phyloP scores from a whole-genome alignment of 2,113 vertebrate species.

The Cyprinodon tularosa region DNA sequence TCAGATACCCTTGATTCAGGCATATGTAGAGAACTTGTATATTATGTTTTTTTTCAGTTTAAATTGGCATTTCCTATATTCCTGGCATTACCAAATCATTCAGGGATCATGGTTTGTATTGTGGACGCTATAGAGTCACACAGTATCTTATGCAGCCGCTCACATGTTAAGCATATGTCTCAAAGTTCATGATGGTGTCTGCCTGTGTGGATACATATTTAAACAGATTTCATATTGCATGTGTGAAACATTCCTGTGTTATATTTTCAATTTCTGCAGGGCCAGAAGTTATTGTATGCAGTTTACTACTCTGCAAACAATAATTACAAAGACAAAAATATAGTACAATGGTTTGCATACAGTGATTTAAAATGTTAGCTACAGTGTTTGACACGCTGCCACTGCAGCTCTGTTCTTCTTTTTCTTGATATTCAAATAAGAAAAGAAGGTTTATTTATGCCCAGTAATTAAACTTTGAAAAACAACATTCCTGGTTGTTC shows the following conservation, averaged over 20 bases:
- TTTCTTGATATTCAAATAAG: not conserved
- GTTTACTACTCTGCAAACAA: constrained; percentile 25
- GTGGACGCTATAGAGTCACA: not conserved
- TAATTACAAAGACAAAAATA: constrained; percentile 37
- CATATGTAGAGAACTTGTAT: not conserved
- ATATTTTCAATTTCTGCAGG: not conserved
- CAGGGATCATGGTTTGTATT: not conserved
- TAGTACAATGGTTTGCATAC: constrained; percentile 39
- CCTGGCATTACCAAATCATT: not conserved
- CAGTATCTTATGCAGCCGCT: not conserved
- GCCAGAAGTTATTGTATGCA: not conserved
- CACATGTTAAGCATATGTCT: not conserved
- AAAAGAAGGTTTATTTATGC: not conserved
- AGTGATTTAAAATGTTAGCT: constrained; percentile 31
- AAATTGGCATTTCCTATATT: not conserved
- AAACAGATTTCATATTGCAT: not conserved
- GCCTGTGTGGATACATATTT: not conserved
- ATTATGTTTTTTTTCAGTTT: not conserved
- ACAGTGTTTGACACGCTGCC: constrained; percentile 6
- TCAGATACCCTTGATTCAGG: not conserved
- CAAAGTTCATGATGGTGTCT: not conserved
- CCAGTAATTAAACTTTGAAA: not conserved
- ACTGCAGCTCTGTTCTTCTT: not conserved
- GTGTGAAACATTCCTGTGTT: not conserved
- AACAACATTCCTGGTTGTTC: not conserved